Evolutionary conservation across 2,113 vertebrate genomes (phyloP), one percentile per base, ranked within the genome.

Genomic region (Urocitellus parryii): DNA sequence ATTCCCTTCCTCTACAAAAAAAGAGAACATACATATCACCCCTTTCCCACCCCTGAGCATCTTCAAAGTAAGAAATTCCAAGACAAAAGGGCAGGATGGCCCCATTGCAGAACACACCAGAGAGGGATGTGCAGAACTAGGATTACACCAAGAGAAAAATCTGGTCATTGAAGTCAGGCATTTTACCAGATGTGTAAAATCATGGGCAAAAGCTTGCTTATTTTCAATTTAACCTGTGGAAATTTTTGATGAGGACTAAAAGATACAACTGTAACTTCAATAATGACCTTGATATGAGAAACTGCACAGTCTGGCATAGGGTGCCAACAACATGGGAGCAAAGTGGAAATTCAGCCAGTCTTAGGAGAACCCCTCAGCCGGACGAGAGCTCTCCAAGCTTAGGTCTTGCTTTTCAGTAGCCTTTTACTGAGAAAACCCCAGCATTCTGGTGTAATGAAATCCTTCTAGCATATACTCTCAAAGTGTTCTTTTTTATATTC

Each of bases 171-270:
- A 14, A 17, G 17, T 16, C 2, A n/a, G 76, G 34, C 13, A 24
- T 29, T 53, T 70, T 29, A 61, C 39, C 25, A 63, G 45, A 18
- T 78, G 18, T 29, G 58, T 70, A 22, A 61, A 29, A 63, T 24
- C 78, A 45, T 63, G 58, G 20, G 16, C 1, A 56, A 29, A 78
- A 22, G 0, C 9, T 63, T 94, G 4, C 37, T 72, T 92, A 90
- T 67, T 90, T 90, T 72, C 80, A 67, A 73, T 32, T 24, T 94
- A 77, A 93, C 65, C 20, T 51, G 51, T 51, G 51, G 34, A 90
- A 91, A 91, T 34, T 73, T 85, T 83, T 87, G 4, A 63, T 29
- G 14, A 14, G 63, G 70, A 86, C 58, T 76, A 37, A 45, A 70
- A 84, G 24, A 53, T 13, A 12, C 11, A 27, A 18, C 13, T 92